Conservation (phyloP, 2,888 invertebrate genomes). For the Andrena marginata region DNA sequence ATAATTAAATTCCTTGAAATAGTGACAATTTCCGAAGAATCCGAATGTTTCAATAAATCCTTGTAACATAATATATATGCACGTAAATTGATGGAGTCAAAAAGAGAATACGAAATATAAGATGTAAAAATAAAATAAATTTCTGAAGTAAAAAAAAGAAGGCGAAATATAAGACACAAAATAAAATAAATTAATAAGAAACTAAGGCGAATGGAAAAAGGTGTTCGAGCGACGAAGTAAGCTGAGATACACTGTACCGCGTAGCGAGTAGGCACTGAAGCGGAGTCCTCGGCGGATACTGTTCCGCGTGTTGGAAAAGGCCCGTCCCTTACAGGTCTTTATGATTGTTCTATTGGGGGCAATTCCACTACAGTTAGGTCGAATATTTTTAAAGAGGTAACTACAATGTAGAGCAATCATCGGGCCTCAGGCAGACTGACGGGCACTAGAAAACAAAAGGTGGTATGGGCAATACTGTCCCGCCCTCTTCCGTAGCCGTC, state of each 20-base stretch:
- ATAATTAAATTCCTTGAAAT: no score
- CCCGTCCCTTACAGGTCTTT: constrained; percentile 64
- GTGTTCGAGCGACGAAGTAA: not conserved
- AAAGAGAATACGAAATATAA: no score
- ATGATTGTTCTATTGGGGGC: constrained; percentile 69
- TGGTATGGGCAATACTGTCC: not conserved
- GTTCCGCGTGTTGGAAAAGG: not conserved
- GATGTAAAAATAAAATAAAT: no score
- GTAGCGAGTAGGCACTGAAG: not conserved
- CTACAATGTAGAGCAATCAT: constrained; percentile 73
- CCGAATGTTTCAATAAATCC: no score
- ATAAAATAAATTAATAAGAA: no score
- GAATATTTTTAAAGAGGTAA: constrained; percentile 69
- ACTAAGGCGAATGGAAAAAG: not conserved
- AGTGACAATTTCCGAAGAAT: no score
- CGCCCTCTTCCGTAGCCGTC: not conserved
- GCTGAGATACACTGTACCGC: not conserved
- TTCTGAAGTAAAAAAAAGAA: no score
- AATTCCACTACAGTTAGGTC: constrained; percentile 68
- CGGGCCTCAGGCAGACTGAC: constrained; percentile 10
- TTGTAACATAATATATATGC: no score
- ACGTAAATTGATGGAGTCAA: no score
- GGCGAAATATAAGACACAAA: no score
- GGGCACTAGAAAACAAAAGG: constrained; percentile 3
- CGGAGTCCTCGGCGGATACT: not conserved